Evolutionary conservation across 2,113 vertebrate species (phyloP), one percentile per base, ranked within the genome.

Genomic region (Colaptes auratus): DNA sequence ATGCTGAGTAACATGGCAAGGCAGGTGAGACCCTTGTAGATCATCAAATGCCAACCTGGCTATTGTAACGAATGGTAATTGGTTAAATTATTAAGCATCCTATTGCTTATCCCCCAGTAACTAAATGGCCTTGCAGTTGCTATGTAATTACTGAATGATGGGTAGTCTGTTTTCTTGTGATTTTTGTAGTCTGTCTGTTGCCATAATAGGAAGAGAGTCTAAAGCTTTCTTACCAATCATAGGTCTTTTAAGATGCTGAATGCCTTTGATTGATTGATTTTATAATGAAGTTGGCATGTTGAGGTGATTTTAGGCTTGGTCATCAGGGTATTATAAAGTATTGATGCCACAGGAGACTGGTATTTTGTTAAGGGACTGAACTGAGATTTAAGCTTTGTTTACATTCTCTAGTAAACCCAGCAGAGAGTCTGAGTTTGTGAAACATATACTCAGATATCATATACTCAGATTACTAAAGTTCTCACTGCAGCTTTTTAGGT

Each of bases 61-160:
- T 92, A 96, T 95, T 97, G 90, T 95, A 97, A 98, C 93, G 82
- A 97, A 97, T 96, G 79, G 92, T 97, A 98, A 98, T 97, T 98
- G 94, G 95, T 97, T 97, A 97, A 94, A 96, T 98, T 98, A 97
- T 98, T 98, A 97, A 97, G 96, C 95, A 96, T 96, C 97, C 96
- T 97, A 94, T 97, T 98, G 96, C 97, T 97, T 98, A 98, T 97
- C 95, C 96, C 96, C 96, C 93, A 96, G 95, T 96, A 97, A 96
- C 95, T 97, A 97, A 97, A 96, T 96, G 95, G 89, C 89, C 93
- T 97, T 97, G 94, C 93, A 96, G 94, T 97, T 97, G 96, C 97
- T 97, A 69, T 97, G 78, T 97, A 97, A 97, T 98, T 97, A 97
- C 86, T 66, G 76, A 71, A 90, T 96, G 93, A 97, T 92, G 89